These are phyloP conservation scores for Drosophila ficusphila DNA, from an alignment of 1,140 invertebrate genomes.

Conservation along the genomic window DNA sequence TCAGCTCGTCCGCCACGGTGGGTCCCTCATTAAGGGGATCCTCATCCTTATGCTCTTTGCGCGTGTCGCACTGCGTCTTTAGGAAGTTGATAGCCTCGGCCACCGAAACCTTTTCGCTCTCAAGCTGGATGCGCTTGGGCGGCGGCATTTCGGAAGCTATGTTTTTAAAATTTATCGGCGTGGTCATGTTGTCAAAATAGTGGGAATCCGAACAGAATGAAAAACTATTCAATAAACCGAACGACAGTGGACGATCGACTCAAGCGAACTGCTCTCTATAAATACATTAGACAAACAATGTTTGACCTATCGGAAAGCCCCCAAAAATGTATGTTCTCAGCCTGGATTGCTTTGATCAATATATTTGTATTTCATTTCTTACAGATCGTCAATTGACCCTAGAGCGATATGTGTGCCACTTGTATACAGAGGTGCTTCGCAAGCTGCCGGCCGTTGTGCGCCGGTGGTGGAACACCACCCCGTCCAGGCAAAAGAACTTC, in stretches of 20 bases:
- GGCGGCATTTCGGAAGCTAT: slow-evolving; percentile 40
- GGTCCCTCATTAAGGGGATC: slow-evolving; percentile 12
- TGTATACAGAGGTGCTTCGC: slow-evolving; percentile 88
- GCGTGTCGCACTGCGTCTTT: slow-evolving; percentile 13
- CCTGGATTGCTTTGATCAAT: slow-evolving; percentile 12
- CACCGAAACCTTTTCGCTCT: slow-evolving; percentile 35
- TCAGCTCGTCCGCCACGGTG: slow-evolving; percentile 71
- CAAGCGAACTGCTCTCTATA: neutral
- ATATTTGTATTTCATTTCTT: neutral
- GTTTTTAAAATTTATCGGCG: slow-evolving; percentile 48
- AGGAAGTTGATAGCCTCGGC: slow-evolving; percentile 49
- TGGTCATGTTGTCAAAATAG: slow-evolving; percentile 31
- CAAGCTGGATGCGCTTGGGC: slow-evolving; percentile 23
- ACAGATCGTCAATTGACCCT: slow-evolving; percentile 80
- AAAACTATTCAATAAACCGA: slow-evolving; percentile 9
- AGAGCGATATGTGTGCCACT: slow-evolving; percentile 88
- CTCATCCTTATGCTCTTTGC: neutral
- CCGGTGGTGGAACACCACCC: slow-evolving; percentile 91
- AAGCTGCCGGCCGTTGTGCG: slow-evolving; percentile 91
- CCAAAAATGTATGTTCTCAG: slow-evolving; percentile 3
- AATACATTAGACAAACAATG: neutral
- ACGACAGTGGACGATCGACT: slow-evolving; percentile 3
- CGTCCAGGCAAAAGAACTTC: slow-evolving; percentile 88
- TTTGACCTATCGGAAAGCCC: neutral
- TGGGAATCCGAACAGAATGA: slow-evolving; percentile 11